Percentiles rank a stretch among this genome's conserved stretches.
phyloP scores from a whole-genome alignment of 2,888 invertebrate genomes.

The Andrena marginata region DNA sequence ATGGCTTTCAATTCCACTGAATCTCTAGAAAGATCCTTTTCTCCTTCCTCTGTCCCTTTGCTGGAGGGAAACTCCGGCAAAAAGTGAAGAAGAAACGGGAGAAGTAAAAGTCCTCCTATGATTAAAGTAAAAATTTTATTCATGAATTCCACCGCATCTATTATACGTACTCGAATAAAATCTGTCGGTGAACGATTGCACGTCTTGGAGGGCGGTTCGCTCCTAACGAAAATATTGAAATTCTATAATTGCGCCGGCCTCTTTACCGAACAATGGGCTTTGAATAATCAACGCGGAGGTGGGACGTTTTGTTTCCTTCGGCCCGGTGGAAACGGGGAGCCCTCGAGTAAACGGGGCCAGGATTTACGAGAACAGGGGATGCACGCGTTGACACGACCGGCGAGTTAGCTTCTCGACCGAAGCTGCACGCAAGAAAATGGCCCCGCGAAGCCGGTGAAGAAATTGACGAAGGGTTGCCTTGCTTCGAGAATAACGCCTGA shows the following conservation, averaged over 20 bases:
- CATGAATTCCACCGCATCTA: constrained; percentile 39
- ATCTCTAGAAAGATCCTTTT: constrained; percentile 21
- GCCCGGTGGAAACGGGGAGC: background rate
- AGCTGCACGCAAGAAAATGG: constrained; percentile 14
- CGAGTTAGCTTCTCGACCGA: background rate
- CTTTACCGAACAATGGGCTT: background rate
- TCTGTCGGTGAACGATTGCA: constrained; percentile 25
- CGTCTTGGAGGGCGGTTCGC: constrained; percentile 7
- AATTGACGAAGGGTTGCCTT: constrained; percentile 47
- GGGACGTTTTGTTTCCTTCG: background rate
- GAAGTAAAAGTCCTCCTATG: constrained; percentile 17
- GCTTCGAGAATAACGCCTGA: constrained; percentile 38
- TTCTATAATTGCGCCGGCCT: constrained; percentile 41
- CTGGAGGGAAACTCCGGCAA: background rate
- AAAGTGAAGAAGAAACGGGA: background rate
- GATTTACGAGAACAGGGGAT: constrained; percentile 17
- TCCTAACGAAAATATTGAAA: constrained; percentile 45
- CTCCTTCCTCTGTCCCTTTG: background rate
- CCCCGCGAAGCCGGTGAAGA: constrained; percentile 11
- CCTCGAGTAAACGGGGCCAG: constrained; percentile 9
- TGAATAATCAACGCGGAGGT: constrained; percentile 18
- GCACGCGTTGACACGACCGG: constrained; percentile 8
- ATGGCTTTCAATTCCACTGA: constrained; percentile 45
- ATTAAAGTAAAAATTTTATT: constrained; percentile 48
- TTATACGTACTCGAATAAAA: constrained; percentile 22